phyloP scores from a whole-genome alignment of 2,888 invertebrate species.

The Julus scanicus region DNA sequence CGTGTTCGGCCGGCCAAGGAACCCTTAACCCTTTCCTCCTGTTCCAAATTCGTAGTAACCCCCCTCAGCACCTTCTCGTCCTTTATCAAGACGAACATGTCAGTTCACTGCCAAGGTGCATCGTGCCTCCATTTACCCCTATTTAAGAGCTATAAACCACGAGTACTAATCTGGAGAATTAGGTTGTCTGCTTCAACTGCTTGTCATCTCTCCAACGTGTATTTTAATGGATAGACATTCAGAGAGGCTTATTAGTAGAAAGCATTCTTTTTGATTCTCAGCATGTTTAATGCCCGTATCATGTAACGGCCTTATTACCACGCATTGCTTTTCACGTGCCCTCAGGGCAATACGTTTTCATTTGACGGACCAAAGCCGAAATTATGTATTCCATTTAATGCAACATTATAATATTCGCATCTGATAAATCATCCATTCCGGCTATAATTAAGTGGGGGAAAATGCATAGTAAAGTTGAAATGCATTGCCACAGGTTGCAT shows the following conservation, averaged over 20 bases:
- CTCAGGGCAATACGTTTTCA: neutral
- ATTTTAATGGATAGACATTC: neutral
- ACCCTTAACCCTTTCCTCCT: neutral
- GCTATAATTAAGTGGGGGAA: conserved; percentile 31
- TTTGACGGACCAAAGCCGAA: conserved; percentile 10
- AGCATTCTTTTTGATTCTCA: neutral
- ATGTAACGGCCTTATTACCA: neutral
- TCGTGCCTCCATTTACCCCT: neutral
- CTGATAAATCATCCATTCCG: conserved; percentile 11
- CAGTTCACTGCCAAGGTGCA: conserved; percentile 42
- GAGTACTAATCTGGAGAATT: neutral
- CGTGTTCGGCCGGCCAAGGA: conserved; percentile 12
- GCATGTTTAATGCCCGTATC: neutral
- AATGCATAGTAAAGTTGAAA: neutral
- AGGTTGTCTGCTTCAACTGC: conserved; percentile 13
- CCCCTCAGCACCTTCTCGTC: neutral
- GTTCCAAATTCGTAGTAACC: neutral
- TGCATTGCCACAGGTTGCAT: neutral
- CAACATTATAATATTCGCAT: conserved; percentile 40
- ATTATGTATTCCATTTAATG: conserved; percentile 30
- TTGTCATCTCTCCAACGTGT: conserved; percentile 16
- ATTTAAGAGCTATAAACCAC: conserved; percentile 19
- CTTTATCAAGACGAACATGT: neutral
- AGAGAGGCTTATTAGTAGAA: conserved; percentile 39
- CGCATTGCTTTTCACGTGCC: neutral